Percentiles rank a stretch among this genome's conserved stretches.
These are phyloP conservation scores for Turdus rufiventris DNA, from an alignment of 2,113 vertebrate genomes.

Conservation along the genomic window DNA sequence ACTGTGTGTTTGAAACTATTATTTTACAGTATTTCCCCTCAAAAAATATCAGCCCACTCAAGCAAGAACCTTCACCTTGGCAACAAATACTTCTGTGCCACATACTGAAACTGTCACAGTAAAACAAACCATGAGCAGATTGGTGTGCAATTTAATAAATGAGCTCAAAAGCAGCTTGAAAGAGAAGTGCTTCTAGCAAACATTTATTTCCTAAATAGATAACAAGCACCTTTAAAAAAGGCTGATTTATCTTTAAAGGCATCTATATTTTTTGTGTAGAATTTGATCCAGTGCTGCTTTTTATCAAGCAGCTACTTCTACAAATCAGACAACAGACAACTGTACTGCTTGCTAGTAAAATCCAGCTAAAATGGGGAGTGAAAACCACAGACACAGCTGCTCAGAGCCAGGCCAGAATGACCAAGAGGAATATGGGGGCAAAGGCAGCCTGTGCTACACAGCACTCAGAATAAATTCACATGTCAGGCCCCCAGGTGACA, in stretches of 20 bases:
- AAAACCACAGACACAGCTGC: neutral
- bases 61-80: neutral
- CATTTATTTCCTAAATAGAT: neutral
- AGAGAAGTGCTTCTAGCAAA: neutral
- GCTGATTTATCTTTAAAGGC: neutral
- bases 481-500: neutral
- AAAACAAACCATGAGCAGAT: neutral
- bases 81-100: neutral
- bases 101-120: neutral
- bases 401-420: neutral
- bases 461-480: neutral
- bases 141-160: neutral
- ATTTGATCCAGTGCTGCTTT: neutral
- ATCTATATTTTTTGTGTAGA: neutral
- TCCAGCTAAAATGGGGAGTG: fast-evolving
- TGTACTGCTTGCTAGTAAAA: neutral
- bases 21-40: neutral
- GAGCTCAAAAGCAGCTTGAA: neutral
- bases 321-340: neutral
- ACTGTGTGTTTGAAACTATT: neutral
- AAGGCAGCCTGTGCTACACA: neutral
- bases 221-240: neutral
- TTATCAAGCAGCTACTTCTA: neutral
- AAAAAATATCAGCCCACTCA: neutral
- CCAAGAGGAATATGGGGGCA: neutral